Percentiles rank a stretch among this genome's conserved stretches.
phyloP scores from a whole-genome alignment of 2,888 invertebrate genomes.

The Drosophila borborema region DNA sequence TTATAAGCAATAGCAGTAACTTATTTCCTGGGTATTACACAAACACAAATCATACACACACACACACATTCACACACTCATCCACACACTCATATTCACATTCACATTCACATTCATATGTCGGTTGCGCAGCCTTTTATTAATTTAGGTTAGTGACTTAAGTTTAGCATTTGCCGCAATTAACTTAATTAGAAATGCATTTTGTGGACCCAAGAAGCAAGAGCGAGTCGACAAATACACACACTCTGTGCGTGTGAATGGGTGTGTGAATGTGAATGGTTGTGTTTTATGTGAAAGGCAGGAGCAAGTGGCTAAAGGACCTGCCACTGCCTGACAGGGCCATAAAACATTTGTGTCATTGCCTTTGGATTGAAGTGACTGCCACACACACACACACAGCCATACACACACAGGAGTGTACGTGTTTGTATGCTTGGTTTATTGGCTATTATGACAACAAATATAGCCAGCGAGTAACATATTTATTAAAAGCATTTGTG shows the following conservation, averaged over 20 bases:
- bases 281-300: slow-evolving; percentile 18
- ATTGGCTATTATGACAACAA: slow-evolving; percentile 71
- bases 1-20: slow-evolving; percentile 12
- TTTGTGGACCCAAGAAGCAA: slow-evolving; percentile 53
- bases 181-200: slow-evolving; percentile 83
- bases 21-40: slow-evolving; percentile 29
- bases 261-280: slow-evolving; percentile 22
- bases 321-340: slow-evolving; percentile 30
- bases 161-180: slow-evolving; percentile 81
- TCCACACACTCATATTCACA: slow-evolving; percentile 18
- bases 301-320: slow-evolving; percentile 42
- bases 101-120: slow-evolving; percentile 22
- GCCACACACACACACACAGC: slow-evolving; percentile 13
- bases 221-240: slow-evolving; percentile 31
- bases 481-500: slow-evolving; percentile 69
- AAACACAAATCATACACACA: slow-evolving; percentile 21
- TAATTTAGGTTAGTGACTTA: slow-evolving; percentile 80
- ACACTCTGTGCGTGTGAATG: slow-evolving; percentile 11
- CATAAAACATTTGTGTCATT: slow-evolving; percentile 68
- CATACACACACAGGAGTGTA: neutral
- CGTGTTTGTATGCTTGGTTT: slow-evolving; percentile 46
- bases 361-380: slow-evolving; percentile 37
- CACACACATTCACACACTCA: slow-evolving; percentile 17
- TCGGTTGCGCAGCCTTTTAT: slow-evolving; percentile 60
- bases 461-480: slow-evolving; percentile 58